Percentiles rank a stretch among this genome's conserved stretches.
phyloP scores from a whole-genome alignment of 2,113 vertebrate species.

The Caracal caracal region DNA sequence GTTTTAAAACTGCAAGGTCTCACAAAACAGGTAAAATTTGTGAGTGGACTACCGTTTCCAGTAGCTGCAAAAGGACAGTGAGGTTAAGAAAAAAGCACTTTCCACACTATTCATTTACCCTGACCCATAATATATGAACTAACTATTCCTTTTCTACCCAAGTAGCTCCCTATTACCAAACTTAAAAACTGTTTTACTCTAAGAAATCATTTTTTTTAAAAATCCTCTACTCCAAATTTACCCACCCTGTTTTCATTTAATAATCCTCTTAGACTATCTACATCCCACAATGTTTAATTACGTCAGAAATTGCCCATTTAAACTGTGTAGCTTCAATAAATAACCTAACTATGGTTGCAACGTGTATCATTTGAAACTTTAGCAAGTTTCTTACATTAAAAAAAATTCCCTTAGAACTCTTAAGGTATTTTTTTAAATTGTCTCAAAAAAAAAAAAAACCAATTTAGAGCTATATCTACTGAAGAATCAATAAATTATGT shows the following conservation, averaged over 20 bases:
- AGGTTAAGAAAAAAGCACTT: not conserved
- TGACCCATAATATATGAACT: constrained; percentile 6
- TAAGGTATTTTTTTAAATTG: not conserved
- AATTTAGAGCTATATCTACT: not conserved
- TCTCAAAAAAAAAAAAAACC: constrained; percentile 5
- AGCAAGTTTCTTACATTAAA: not conserved
- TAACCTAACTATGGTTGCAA: not conserved
- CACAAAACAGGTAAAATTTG: not conserved
- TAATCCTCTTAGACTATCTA: not conserved
- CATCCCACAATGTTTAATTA: constrained; percentile 16
- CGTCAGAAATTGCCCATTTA: not conserved
- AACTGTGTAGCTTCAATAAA: constrained; percentile 1
- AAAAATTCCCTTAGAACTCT: not conserved
- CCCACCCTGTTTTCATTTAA: not conserved
- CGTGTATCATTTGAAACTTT: constrained; percentile 27
- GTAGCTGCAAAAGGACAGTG: not conserved
- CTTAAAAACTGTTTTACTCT: not conserved
- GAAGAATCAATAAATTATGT: not conserved
- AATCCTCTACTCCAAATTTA: not conserved
- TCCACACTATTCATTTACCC: not conserved
- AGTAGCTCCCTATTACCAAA: not conserved
- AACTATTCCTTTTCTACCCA: not conserved
- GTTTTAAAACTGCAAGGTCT: not conserved
- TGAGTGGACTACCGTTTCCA: not conserved
- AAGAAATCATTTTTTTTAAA: not conserved